Conservation (phyloP, 2,888 invertebrate species). For the Lasioglossum leucozonium region DNA sequence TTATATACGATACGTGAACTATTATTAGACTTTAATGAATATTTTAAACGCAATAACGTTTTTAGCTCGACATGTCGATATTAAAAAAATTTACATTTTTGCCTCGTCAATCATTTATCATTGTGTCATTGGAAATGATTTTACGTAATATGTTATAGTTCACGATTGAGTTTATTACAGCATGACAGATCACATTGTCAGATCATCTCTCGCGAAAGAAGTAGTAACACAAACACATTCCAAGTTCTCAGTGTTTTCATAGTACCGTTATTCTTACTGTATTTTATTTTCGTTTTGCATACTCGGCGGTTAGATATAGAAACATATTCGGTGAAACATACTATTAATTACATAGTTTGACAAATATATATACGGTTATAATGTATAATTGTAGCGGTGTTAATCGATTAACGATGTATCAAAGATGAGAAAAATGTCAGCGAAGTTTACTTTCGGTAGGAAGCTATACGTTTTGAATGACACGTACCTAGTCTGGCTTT, state of each 20-base stretch:
- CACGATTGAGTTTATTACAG: background rate
- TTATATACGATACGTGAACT: too few relatives aligned
- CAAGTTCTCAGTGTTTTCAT: background rate
- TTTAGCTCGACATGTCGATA: background rate
- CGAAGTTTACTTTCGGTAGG: slow-evolving; percentile 73
- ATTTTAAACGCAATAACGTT: background rate
- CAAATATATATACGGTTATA: background rate
- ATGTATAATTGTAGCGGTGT: background rate
- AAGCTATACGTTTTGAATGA: slow-evolving; percentile 38
- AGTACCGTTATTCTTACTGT: slow-evolving; percentile 7
- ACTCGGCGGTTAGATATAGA: background rate
- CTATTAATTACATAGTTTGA: background rate
- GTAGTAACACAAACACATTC: slow-evolving; percentile 8
- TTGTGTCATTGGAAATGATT: background rate
- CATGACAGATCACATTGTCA: background rate
- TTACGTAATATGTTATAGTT: background rate
- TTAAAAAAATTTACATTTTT: background rate
- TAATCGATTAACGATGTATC: slow-evolving; percentile 21
- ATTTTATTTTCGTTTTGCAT: background rate
- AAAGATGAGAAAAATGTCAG: slow-evolving; percentile 27
- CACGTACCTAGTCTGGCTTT: slow-evolving; percentile 44
- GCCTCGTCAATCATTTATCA: background rate
- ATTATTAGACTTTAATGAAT: background rate
- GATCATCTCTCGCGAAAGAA: background rate
- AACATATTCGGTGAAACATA: background rate